Conservation (phyloP, 1,140 invertebrate species). For the Aradophagus sp. region DNA sequence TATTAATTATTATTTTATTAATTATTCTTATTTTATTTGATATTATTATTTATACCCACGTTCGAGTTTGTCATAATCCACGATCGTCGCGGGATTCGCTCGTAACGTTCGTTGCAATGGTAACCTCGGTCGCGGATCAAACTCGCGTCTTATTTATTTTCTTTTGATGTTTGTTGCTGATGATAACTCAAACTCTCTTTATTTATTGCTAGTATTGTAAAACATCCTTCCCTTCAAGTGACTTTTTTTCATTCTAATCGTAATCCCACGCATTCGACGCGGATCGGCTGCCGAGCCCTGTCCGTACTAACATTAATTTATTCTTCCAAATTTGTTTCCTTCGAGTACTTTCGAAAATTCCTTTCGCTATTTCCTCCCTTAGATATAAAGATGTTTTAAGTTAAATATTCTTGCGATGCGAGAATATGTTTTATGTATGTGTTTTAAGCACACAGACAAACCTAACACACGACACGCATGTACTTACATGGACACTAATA, state of each 20-base stretch:
- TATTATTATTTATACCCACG: neutral
- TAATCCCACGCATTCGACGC: constrained; percentile 32
- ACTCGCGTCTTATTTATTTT: constrained; percentile 3
- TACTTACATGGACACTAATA: constrained; percentile 33
- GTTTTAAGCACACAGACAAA: constrained; percentile 54
- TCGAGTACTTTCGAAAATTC: constrained; percentile 52
- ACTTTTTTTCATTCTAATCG: constrained; percentile 33
- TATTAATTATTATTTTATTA: constrained; percentile 54
- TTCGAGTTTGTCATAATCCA: constrained; percentile 28
- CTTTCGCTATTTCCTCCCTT: constrained; percentile 38
- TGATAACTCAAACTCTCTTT: constrained; percentile 20
- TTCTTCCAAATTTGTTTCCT: constrained; percentile 49
- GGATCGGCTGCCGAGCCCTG: constrained; percentile 33
- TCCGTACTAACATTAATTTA: constrained; percentile 56
- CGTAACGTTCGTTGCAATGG: neutral
- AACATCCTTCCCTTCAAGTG: constrained; percentile 13
- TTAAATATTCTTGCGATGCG: constrained; percentile 52
- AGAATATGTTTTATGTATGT: constrained; percentile 57
- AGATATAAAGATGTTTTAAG: constrained; percentile 46
- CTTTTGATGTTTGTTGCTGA: constrained; percentile 30
- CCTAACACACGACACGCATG: constrained; percentile 23
- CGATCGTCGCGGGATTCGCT: constrained; percentile 5
- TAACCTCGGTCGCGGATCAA: constrained; percentile 1
- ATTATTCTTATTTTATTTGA: constrained; percentile 60
- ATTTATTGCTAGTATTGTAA: constrained; percentile 48